phyloP scores from a whole-genome alignment of 2,888 invertebrate genomes.

The Tribolium freemani region DNA sequence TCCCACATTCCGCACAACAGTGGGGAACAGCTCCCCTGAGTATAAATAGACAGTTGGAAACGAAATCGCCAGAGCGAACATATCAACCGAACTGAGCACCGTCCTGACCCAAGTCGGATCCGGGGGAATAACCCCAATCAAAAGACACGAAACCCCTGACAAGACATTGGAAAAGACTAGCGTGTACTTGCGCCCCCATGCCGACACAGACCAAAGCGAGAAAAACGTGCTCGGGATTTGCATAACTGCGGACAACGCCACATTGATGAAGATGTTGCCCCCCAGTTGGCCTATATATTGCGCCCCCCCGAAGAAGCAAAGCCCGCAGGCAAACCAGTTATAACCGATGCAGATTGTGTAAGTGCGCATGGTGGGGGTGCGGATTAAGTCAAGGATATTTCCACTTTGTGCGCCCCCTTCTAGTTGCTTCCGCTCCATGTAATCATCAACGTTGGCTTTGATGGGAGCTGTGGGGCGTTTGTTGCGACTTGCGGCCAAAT shows the following conservation, averaged over 20 bases:
- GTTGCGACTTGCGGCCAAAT: conserved; percentile 73
- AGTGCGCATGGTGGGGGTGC: conserved; percentile 77
- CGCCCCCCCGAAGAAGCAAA: conserved; percentile 91
- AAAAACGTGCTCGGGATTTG: conserved; percentile 73
- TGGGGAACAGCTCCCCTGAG: conserved; percentile 91
- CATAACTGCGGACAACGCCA: conserved; percentile 83
- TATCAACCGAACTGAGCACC: conserved; percentile 79
- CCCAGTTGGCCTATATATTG: conserved; percentile 86
- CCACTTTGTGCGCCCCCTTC: conserved; percentile 51
- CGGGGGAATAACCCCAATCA: conserved; percentile 72
- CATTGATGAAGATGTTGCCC: conserved; percentile 87
- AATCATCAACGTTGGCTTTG: conserved; percentile 57
- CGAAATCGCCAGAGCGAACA: conserved; percentile 85
- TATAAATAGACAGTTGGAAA: conserved; percentile 91
- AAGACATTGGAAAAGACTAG: conserved; percentile 76
- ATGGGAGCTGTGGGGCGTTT: conserved; percentile 58
- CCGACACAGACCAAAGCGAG: conserved; percentile 76
- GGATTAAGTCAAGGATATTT: conserved; percentile 75
- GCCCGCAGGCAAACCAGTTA: conserved; percentile 87
- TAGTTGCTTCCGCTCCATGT: conserved; percentile 44
- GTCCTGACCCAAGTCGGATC: conserved; percentile 72
- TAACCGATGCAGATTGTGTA: conserved; percentile 82
- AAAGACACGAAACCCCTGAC: conserved; percentile 76
- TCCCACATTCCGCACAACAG: conserved; percentile 88
- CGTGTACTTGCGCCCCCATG: conserved; percentile 78